Base-by-base conservation (phyloP, 2,888 invertebrate species). In the Xanthorhoe designata region DNA sequence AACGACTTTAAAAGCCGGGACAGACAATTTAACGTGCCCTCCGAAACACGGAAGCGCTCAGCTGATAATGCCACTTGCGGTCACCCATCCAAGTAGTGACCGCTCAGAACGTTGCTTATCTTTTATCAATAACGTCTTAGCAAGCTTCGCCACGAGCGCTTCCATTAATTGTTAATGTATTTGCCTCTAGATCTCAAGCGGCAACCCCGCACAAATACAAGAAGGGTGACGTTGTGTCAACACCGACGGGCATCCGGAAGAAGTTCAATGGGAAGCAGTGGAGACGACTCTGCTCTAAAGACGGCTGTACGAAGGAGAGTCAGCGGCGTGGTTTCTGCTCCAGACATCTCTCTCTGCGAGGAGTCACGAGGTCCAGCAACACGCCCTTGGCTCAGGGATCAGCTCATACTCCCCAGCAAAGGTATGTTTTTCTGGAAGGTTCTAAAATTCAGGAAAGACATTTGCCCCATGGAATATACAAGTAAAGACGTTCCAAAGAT, bases 211-310 rank as follows among this genome's bases (percentile, higher is more conserved):
- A 98, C 93, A 98, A 98, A 89, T 98, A 98, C 93, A 98, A 98
- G 93, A 99, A 99, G 92, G 99, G 99, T 74, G 99, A 99, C 89
- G 98, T 99, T 64, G 98, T 98, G 42, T 96, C 97, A 4, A 98
- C 98, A 56, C 97, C 98, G 3, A 98, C 97, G 78, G 99, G 99
- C 73, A 98, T 99, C 79, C 95, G 99, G 13, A 99, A 99, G 94
- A 99, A 99, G 94, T 99, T 98, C 91, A 99, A 99, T 94, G 99
- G 99, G 45, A 99, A 99, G 92, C 99, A 99, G 88, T 99, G 99
- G 99, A 95, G 99, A 70, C 95, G 99, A 79, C 95, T 99, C 72
- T 99, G 99, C 93, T 98, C 98, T 67, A 98, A 97, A 88, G 98
- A 98, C 81, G 97, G 98, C 63, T 99, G 99, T 91, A 97, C 96